Evolutionary conservation across 2,888 invertebrate species (phyloP), one percentile per base, ranked within the genome.

Genomic region (Danaus chrysippus): DNA sequence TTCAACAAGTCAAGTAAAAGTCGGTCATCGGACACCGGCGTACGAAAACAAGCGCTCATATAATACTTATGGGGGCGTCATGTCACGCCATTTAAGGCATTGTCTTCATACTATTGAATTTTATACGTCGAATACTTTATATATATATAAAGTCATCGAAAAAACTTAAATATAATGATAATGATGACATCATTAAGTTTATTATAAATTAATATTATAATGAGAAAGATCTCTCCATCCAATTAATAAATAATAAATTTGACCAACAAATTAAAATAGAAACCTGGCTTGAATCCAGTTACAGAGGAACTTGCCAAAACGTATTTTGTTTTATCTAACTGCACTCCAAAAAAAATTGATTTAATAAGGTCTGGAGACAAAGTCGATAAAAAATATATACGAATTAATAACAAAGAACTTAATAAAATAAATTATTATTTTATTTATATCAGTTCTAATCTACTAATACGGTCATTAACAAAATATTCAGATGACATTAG

Each of bases 1-100:
- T 76, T 75, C 74, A 69, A 72, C 70, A 74, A 71, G 71, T 72
- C 71, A 73, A 74, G 71, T 76, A 77, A 83, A 84, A 84, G 71
- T 77, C 77, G 80, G 84, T 72, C 82, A 86, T 77, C 70, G 75
- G 82, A 84, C 78, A 78, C 59, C 56, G 60, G 58, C 60, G 65
- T 63, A 67, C 58, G 57, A 66, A 66, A 68, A 70, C 69, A 70
- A 42, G 58, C 13, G 54, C 5, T 57, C 58, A 64, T 56, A 56
- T 34, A 53, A 43, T 42, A 15, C 43, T 56, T 42, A 56, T 11
- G 56, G 56, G 43, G 34, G 23, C 23, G 23, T 34, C 23, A 34
- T 34, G 23, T 34, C 3, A 34, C 8, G 23, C 23, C 23, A 34
- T 34, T 34, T 34, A 34, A 34, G 23, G 23, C 23, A 34, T 34